phyloP scores from a whole-genome alignment of 1,140 invertebrate genomes.

The Ceratoteleas bidentatus region DNA sequence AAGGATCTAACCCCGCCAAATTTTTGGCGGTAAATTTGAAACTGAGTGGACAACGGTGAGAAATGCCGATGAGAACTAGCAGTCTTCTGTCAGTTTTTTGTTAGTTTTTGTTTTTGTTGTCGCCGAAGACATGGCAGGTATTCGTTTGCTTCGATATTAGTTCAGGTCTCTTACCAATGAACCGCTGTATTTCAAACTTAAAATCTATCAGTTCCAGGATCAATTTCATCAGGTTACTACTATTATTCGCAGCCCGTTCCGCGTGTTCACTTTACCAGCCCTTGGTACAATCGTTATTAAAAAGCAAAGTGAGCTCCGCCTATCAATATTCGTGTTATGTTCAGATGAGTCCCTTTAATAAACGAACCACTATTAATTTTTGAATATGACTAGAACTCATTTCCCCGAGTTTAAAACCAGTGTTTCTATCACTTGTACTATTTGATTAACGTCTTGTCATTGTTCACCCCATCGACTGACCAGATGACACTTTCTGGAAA shows the following conservation, averaged over 20 bases:
- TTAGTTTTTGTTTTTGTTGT: constrained; percentile 2
- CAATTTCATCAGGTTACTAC: constrained; percentile 72
- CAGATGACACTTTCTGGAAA: constrained; percentile 40
- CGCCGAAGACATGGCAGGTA: constrained; percentile 13
- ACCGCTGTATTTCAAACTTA: constrained; percentile 29
- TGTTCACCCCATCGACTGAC: constrained; percentile 11
- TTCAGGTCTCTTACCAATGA: not conserved
- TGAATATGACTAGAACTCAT: constrained; percentile 39
- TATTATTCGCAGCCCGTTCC: constrained; percentile 82
- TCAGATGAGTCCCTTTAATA: constrained; percentile 59
- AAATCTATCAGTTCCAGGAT: constrained; percentile 62
- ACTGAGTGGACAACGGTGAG: not conserved
- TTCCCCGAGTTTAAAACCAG: constrained; percentile 16
- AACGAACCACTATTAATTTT: constrained; percentile 53
- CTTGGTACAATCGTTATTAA: constrained; percentile 79
- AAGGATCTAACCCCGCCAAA: not conserved
- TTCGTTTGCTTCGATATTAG: constrained; percentile 32
- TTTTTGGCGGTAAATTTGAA: not conserved
- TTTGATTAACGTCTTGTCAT: constrained; percentile 29
- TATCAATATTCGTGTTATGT: constrained; percentile 64
- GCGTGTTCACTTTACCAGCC: constrained; percentile 79
- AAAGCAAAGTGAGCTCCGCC: constrained; percentile 65
- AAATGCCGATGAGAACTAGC: not conserved
- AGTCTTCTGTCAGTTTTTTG: not conserved
- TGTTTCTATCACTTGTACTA: constrained; percentile 20